Percentiles rank a stretch among this genome's conserved stretches.
phyloP scores from a whole-genome alignment of 2,113 vertebrate species.

The Syngnathoides biaculeatus region DNA sequence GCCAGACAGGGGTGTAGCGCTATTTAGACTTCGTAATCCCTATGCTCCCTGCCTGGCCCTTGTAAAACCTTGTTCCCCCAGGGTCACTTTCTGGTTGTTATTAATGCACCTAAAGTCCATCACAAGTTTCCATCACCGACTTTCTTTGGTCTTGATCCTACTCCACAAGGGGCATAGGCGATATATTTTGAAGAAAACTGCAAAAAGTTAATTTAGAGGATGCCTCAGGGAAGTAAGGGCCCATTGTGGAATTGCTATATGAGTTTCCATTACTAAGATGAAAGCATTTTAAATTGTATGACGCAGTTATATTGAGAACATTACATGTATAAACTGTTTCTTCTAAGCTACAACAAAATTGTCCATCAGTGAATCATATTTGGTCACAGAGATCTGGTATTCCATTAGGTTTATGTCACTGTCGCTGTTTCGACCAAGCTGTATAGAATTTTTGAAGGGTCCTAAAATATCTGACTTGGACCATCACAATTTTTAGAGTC shows the following conservation, averaged over 20 bases:
- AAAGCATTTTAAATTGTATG: background rate
- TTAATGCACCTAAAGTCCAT: slow-evolving; percentile 14
- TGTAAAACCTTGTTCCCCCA: slow-evolving; percentile 36
- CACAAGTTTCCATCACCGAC: background rate
- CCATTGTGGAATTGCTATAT: background rate
- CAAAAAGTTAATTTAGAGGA: slow-evolving; percentile 11
- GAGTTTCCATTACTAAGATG: background rate
- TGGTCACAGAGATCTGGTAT: background rate
- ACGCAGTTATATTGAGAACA: background rate
- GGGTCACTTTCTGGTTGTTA: slow-evolving; percentile 39
- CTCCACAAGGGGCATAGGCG: slow-evolving; percentile 15
- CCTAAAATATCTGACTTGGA: too few species aligned
- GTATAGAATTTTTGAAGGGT: too few species aligned
- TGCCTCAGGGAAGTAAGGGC: background rate
- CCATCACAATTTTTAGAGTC: too few species aligned
- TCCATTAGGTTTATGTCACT: too few species aligned
- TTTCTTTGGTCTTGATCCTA: slow-evolving; percentile 5
- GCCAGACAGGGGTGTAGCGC: slow-evolving; percentile 22
- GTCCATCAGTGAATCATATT: background rate
- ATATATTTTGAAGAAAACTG: background rate
- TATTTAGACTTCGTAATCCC: slow-evolving; percentile 47
- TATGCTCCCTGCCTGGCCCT: slow-evolving; percentile 21
- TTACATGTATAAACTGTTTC: background rate
- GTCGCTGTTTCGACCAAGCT: too few species aligned
- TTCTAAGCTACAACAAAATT: background rate